A percentile compares a stretch with the other conserved stretches of the same genome.
Evolutionary conservation across 2,113 vertebrate genomes (phyloP).

Genomic region (Lynx canadensis): DNA sequence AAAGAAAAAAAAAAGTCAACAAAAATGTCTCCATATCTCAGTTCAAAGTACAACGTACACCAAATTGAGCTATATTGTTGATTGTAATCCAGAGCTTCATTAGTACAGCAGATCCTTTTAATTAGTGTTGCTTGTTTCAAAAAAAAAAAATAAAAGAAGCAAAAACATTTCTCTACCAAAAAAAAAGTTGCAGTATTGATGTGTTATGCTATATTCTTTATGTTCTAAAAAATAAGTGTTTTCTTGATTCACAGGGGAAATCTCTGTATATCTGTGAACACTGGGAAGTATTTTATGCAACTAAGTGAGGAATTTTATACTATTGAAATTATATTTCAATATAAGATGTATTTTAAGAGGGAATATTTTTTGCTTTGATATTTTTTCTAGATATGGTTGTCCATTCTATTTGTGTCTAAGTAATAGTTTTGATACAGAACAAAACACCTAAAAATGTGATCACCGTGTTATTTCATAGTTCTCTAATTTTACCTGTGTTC

Average conservation of each 20-base stretch:
- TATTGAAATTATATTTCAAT: neutral
- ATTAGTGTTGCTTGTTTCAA: neutral
- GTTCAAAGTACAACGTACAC: neutral
- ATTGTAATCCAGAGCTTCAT: neutral
- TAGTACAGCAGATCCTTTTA: neutral
- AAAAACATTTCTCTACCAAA: neutral
- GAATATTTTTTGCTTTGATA: neutral
- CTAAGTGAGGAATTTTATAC: neutral
- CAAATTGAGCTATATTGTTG: neutral
- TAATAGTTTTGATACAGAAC: neutral
- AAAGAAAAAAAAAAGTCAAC: neutral
- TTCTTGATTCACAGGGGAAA: neutral
- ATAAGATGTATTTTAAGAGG: neutral
- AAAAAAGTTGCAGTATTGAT: neutral
- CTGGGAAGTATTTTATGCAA: neutral
- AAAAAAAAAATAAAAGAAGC: neutral
- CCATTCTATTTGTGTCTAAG: neutral
- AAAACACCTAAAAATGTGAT: neutral
- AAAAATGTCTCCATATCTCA: neutral
- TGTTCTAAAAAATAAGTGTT: neutral
- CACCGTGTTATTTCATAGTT: neutral
- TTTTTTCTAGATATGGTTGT: neutral
- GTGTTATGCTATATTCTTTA: neutral
- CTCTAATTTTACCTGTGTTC: neutral
- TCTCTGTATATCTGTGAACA: neutral